Percentiles rank a stretch among this genome's conserved stretches.
Evolutionary conservation across 2,113 vertebrate genomes (phyloP).

Genomic region (mouse (Mus musculus)): DNA sequence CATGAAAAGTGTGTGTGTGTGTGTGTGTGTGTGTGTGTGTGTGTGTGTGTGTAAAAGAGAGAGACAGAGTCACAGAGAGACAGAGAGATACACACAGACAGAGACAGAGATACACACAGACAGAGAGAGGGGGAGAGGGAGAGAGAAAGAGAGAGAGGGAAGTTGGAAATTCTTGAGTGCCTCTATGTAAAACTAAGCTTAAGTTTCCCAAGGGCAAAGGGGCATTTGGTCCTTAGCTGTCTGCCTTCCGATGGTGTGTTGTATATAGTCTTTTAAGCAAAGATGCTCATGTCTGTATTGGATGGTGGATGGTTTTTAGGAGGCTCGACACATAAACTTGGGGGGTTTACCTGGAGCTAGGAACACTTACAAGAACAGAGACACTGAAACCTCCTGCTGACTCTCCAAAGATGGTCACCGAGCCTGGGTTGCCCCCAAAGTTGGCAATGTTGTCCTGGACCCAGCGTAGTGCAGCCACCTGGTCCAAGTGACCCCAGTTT

Average conservation of each 20-base stretch:
- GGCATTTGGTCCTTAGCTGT: background rate
- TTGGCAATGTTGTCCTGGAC: constrained; percentile 18
- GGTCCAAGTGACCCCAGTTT: constrained; percentile 93
- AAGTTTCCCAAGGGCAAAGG: background rate
- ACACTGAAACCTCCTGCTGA: constrained; percentile 93
- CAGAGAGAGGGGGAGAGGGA: too few species aligned
- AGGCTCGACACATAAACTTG: background rate
- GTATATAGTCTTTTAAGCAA: background rate
- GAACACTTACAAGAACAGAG: constrained; percentile 88
- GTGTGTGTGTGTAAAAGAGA: background rate
- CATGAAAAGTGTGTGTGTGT: background rate
- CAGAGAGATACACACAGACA: too few species aligned
- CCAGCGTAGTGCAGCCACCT: constrained; percentile 84
- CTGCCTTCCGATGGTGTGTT: background rate
- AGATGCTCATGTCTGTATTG: background rate
- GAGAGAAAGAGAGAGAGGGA: background rate
- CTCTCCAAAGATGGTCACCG: constrained; percentile 86
- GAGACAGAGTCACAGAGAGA: too few species aligned
- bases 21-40: background rate
- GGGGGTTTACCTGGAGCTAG: background rate
- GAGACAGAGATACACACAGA: too few species aligned
- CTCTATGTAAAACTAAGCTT: background rate
- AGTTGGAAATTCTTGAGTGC: background rate
- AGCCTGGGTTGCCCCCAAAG: constrained; percentile 2
- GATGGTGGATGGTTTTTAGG: background rate